These are phyloP conservation scores for Drosophila tsacasi DNA, from an alignment of 1,140 invertebrate genomes.

Conservation along the genomic window DNA sequence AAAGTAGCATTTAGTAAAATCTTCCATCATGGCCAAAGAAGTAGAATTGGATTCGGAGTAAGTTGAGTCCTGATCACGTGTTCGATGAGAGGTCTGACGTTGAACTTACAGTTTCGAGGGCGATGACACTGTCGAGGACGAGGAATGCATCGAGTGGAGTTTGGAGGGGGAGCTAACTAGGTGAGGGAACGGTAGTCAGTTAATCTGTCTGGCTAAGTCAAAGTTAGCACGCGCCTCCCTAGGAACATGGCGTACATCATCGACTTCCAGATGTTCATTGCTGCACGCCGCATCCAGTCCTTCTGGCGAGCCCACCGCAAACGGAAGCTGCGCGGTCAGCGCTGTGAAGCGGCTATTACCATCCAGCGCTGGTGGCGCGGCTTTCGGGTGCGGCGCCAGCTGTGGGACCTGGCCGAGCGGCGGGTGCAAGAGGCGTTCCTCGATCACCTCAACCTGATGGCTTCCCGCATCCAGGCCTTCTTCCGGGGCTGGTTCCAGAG, in stretches of 20 bases:
- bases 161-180: background rate
- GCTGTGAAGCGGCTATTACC: constrained; percentile 26
- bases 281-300: constrained; percentile 59
- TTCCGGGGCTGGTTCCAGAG: constrained; percentile 58
- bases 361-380: constrained; percentile 71
- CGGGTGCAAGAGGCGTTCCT: constrained; percentile 31
- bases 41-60: background rate
- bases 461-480: constrained; percentile 57
- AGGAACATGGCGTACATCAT: constrained; percentile 39
- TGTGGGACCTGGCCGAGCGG: constrained; percentile 14
- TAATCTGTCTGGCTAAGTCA: background rate
- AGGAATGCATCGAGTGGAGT: background rate
- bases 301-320: constrained; percentile 24
- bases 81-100: background rate
- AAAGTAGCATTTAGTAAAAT: background rate
- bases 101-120: background rate
- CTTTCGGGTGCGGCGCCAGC: constrained; percentile 21
- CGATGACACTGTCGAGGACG: background rate
- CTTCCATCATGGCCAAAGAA: background rate
- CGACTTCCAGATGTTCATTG: constrained; percentile 61
- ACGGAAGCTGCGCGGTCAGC: background rate
- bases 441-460: constrained; percentile 22
- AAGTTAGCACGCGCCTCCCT: background rate
- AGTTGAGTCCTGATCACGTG: background rate
- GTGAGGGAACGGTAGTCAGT: constrained; percentile 1